phyloP scores from a whole-genome alignment of 92 coral and sea anemone genomes.

The Zoanthus solanderi region DNA sequence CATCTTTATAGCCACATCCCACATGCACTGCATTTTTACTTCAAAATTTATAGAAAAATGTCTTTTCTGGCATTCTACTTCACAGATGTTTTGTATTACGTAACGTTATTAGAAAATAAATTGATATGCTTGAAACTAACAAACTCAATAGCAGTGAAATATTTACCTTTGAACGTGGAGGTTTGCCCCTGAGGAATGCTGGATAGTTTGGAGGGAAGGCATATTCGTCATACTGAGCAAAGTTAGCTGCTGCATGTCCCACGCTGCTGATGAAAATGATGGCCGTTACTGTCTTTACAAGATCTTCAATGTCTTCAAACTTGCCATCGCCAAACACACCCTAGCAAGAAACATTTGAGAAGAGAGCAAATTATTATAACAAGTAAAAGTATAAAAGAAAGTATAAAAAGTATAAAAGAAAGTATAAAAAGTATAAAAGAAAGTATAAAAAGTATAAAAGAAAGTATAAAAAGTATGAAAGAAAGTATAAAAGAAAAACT shows the following conservation, averaged over 20 bases:
- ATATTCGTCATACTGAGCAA: conserved; percentile 96
- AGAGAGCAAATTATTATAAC: background rate
- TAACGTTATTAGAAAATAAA: no score
- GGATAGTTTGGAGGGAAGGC: conserved; percentile 98
- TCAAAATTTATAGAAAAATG: no score
- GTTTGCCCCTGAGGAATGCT: conserved; percentile 92
- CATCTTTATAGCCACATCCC: no score
- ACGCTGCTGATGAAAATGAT: conserved; percentile 95
- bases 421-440: background rate
- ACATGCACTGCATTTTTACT: no score
- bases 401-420: no score
- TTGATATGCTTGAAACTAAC: no score
- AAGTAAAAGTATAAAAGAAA: background rate
- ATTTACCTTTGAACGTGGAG: conserved; percentile 89
- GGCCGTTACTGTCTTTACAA: conserved; percentile 79
- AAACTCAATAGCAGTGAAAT: no score
- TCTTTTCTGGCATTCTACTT: no score
- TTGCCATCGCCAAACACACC: conserved; percentile 94
- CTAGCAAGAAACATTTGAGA: conserved; percentile 37
- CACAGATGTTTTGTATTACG: no score
- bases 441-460: background rate
- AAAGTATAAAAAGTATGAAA: background rate
- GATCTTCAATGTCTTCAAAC: conserved; percentile 80
- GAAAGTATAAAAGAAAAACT: background rate
- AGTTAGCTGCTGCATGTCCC: conserved; percentile 96